Evolutionary conservation across 2,888 invertebrate genomes (phyloP), one percentile per base, ranked within the genome.

Genomic region (Pteria penguin): DNA sequence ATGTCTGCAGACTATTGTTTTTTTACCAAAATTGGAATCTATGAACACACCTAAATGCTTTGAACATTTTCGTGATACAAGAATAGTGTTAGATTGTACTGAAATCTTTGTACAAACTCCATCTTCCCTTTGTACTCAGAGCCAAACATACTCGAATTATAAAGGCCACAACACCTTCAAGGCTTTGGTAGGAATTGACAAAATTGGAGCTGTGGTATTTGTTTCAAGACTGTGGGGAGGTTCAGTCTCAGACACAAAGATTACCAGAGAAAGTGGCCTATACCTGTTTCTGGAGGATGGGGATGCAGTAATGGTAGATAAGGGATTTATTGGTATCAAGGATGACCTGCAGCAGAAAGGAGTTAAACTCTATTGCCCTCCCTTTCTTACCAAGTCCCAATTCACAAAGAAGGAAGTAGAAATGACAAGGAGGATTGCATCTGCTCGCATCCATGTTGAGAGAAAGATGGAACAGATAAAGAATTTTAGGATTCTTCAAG

Each of bases 401-500:
- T 78, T 78, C 22, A 36, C 68, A 2, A 78, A 71, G 57, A 22
- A 58, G 2, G 76, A 80, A 62, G 78, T 80, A 8, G 71, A 80
- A 33, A 22, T 4, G 8, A 78, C 75, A 60, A 58, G 68, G 27
- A 70, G 70, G 11, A 73, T 75, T 26, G 80, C 75, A 31, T 73
- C 71, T 60, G 73, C 72, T 4, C 72, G 75, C 52, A 81, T 79
- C 26, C 79, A 81, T 60, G 79, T 76, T 4, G 81, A 79, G 45
- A 32, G 78, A n/a, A 68, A 79, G 52, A 79, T 79, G 78, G 75
- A 71, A 52, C 68, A 76, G 4, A 81, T 75, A 18, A 74, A 78
- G 57, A 81, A 78, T 57, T 78, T 81, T 22, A 74, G 81, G 36
- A 73, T 81, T 62, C 45, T 76, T n/a, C 76, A 78, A 52, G 78